Conservation (phyloP, 2,888 invertebrate genomes). For the Polymixis flavicincta region DNA sequence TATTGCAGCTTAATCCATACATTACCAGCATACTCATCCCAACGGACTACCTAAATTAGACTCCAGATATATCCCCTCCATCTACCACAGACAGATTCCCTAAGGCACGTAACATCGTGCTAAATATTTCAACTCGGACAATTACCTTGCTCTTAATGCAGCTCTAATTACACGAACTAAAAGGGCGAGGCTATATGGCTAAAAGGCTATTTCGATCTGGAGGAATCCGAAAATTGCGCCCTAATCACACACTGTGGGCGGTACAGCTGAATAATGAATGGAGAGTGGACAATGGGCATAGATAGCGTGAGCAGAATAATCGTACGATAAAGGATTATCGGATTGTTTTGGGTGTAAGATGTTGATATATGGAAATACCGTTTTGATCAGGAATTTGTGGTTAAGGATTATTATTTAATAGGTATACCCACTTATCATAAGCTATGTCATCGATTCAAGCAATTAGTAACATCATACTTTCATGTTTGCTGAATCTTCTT, state of each 20-base stretch:
- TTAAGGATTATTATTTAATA: not conserved
- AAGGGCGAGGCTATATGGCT: constrained; percentile 11
- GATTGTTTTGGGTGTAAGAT: not conserved
- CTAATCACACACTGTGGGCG: constrained; percentile 47
- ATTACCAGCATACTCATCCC: not conserved
- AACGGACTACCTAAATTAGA: not conserved
- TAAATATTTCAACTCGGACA: constrained; percentile 22
- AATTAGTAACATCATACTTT: too few relatives aligned
- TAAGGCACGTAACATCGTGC: not conserved
- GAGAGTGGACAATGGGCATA: constrained; percentile 26
- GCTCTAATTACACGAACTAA: constrained; percentile 14
- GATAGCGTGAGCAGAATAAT: constrained; percentile 39
- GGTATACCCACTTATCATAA: too few relatives aligned
- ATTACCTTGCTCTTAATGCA: not conserved
- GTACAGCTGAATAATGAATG: constrained; percentile 56
- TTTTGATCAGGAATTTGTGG: not conserved
- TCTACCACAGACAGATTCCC: not conserved
- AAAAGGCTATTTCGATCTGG: constrained; percentile 38
- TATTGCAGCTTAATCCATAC: not conserved
- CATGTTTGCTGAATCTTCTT: too few relatives aligned
- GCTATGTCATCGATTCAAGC: too few relatives aligned
- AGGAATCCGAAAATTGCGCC: constrained; percentile 49
- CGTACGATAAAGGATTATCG: constrained; percentile 3
- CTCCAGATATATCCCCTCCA: not conserved
- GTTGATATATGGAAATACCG: constrained; percentile 5